Evolutionary conservation across 1,140 invertebrate genomes (phyloP), one percentile per base, ranked within the genome.

Genomic region (Panulirus ornatus): DNA sequence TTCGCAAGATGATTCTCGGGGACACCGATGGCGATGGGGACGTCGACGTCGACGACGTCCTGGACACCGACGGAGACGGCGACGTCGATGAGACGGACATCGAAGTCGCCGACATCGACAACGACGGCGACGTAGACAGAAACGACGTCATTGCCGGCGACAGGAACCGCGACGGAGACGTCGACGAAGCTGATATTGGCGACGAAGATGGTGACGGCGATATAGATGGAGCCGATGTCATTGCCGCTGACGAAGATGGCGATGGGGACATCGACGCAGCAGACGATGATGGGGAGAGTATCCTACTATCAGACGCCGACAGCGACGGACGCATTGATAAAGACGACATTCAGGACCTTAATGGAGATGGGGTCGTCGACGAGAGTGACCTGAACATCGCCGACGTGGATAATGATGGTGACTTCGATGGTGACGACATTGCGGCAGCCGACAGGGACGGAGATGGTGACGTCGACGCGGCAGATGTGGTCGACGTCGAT

Each of bases 131-230:
- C 38, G 86, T 91, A 2, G 90, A 92, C 51, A 85, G 44, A 2
- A 81, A 84, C 19, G 81, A 91, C 40, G 87, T 92, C 0, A 40
- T 6, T 34, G 86, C 89, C n/a, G 89, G 73, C 27, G 92, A 92
- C 47, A 88, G 90, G 30, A 90, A 92, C 42, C 81, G 71, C 16
- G 92, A 92, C 42, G 92, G 92, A 11, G 92, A 92, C 36, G 66
- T 92, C 34, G 92, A 92, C 38, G 86, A 44, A 6, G 76, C 71
- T 30, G 92, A 92, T 70, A 88, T 91, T 70, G 90, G 87, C 38
- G 92, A 92, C 30, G 92, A 92, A 40, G 92, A 92, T 30, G 38
- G 75, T 38, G 90, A 92, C 42, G 92, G 92, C 0, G 92, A 91
- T n/a, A 73, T 92, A 36, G 92, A 92, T 73, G 90, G 71, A 42